Evolutionary conservation across 2,113 vertebrate genomes (phyloP).

Genomic region (Triplophysa rosa): DNA sequence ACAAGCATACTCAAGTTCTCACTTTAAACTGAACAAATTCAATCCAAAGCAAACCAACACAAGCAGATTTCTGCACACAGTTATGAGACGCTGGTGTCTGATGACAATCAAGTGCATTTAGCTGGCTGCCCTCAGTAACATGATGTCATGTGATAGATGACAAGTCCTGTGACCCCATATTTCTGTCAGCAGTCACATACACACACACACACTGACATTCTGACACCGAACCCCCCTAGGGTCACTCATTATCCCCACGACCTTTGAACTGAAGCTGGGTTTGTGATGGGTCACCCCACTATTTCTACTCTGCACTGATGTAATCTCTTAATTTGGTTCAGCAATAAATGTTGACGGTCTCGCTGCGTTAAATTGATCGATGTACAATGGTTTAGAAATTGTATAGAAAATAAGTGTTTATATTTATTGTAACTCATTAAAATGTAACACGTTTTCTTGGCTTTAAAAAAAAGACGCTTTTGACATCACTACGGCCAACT

Average conservation of each 20-base stretch:
- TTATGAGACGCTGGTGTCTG: constrained; percentile 1
- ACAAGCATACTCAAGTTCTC: too few species aligned
- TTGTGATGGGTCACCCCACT: not conserved
- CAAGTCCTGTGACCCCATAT: constrained; percentile 10
- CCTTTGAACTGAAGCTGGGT: constrained; percentile 31
- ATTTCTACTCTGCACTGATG: not conserved
- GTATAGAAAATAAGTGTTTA: too few species aligned
- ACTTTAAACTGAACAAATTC: too few species aligned
- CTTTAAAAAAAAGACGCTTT: too few species aligned
- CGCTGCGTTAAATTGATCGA: too few species aligned
- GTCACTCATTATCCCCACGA: constrained; percentile 36
- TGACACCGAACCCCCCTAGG: constrained; percentile 28
- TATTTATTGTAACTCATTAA: too few species aligned
- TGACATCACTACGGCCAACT: too few species aligned
- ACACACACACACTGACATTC: constrained; percentile 14
- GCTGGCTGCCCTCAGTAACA: constrained; percentile 13
- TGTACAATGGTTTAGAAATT: too few species aligned
- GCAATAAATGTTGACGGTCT: not conserved
- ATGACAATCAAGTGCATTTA: constrained; percentile 3
- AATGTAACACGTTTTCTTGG: too few species aligned
- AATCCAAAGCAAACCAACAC: too few species aligned
- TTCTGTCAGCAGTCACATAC: constrained; percentile 23
- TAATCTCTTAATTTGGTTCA: constrained; percentile 38
- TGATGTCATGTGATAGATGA: constrained; percentile 30
- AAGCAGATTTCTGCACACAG: too few species aligned